Base-by-base conservation (phyloP, 2,113 vertebrate genomes). In the Podarcis muralis region DNA sequence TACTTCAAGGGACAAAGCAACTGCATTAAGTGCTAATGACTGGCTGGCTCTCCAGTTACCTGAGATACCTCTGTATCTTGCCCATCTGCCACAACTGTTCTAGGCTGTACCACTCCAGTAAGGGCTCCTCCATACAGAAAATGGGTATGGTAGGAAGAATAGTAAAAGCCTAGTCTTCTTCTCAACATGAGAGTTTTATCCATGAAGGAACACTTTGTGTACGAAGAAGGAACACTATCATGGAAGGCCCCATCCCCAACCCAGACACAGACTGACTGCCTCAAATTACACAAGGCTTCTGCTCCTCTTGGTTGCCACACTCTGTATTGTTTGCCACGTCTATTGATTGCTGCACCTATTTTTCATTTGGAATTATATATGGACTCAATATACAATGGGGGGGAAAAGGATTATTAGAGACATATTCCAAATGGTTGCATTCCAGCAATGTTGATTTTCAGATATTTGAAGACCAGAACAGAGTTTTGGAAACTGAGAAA, bases 401-500 rank as follows among this genome's bases (percentile, higher is more conserved):
- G 35, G 48, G 0, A 66, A 69, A 11, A 32, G 35, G 62, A 43
- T 74, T 84, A 82, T 30, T 40, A 37, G 68, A 72, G n/a, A 37
- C 20, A 75, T n/a, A 77, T 16, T 81, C 90, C 79, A 85, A 76
- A 89, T 75, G 71, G 35, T 75, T n/a, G 76, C 32, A 69, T 84
- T 88, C 86, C 30, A 85, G 37, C 35, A n/a, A 7, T 23, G 23
- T 78, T 85, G n/a, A 89, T 81, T 91, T 86, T n/a, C 22, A 9
- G 48, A 37, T 43, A 5, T 76, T 35, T 25, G 79, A 68, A 35
- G 37, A 25, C 16, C 40, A 25, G 59, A 69, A 83, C 76, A 57
- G n/a, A 87, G 72, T 59, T 82, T 92, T 89, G 65, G 87, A 85
- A 89, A 86, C 69, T 22, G n/a, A 81, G 59, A 86, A 79, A 83